Percentiles rank a stretch among this genome's conserved stretches.
Conservation (phyloP, 2,888 invertebrate genomes). For the Lathronympha strigana region DNA sequence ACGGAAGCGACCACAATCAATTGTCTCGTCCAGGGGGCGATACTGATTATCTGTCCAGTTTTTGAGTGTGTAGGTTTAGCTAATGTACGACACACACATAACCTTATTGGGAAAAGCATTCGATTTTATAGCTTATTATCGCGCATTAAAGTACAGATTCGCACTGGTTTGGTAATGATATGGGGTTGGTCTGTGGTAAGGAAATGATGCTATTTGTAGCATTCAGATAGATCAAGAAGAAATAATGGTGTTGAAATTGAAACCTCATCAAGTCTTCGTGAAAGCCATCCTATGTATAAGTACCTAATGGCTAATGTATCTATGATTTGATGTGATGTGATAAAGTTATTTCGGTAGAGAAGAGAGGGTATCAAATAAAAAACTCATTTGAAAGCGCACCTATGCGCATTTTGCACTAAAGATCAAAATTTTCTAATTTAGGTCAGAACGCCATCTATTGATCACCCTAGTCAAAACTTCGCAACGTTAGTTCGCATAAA, state of each 20-base stretch:
- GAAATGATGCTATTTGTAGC: background rate
- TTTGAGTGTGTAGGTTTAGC: background rate
- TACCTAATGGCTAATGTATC: too few relatives aligned
- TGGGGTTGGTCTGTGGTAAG: background rate
- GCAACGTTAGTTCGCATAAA: background rate
- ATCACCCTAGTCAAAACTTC: background rate
- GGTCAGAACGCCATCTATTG: constrained; percentile 36
- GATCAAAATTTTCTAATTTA: background rate
- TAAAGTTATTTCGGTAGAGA: too few relatives aligned
- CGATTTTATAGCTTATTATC: background rate
- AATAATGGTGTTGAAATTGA: background rate
- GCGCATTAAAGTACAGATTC: background rate
- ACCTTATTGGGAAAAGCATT: background rate
- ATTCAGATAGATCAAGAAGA: background rate
- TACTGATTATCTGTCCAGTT: constrained; percentile 20
- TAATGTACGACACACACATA: background rate
- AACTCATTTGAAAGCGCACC: too few relatives aligned
- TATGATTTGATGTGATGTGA: too few relatives aligned
- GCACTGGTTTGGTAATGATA: background rate
- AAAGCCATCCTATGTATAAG: too few relatives aligned
- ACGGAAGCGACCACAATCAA: constrained; percentile 34
- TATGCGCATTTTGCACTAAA: too few relatives aligned
- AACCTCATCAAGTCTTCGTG: background rate
- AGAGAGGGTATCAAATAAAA: too few relatives aligned
- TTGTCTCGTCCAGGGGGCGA: constrained; percentile 19